These are phyloP conservation scores for Pelusios castaneus DNA, from an alignment of 2,113 vertebrate species.

Conservation along the genomic window DNA sequence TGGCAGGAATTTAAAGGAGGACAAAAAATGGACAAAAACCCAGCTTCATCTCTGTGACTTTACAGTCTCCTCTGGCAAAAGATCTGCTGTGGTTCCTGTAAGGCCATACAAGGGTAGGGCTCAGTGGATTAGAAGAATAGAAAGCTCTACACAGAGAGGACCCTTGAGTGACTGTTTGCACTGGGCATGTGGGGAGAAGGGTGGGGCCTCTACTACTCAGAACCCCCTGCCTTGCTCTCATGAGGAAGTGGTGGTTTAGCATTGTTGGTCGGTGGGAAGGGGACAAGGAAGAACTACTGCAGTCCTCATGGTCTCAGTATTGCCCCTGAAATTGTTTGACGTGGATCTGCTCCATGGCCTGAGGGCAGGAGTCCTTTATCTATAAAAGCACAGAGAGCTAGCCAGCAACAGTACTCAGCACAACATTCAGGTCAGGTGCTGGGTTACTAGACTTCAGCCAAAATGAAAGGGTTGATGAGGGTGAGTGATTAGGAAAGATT, in stretches of 20 bases:
- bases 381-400: neutral
- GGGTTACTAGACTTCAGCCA: neutral
- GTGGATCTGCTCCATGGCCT: neutral
- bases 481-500: neutral
- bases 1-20: neutral
- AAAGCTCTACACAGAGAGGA: neutral
- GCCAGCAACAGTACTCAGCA: neutral
- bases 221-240: neutral
- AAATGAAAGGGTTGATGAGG: neutral
- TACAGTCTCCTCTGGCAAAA: neutral
- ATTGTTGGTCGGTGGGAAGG: neutral
- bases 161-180: neutral
- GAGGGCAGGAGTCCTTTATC: neutral
- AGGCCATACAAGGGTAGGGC: neutral
- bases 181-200: neutral
- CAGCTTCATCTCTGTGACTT: neutral
- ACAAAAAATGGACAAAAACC: neutral
- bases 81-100: neutral
- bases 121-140: neutral
- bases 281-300: neutral
- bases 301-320: neutral
- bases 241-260: neutral
- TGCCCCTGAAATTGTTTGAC: neutral
- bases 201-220: neutral
- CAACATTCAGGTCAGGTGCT: neutral